phyloP scores from a whole-genome alignment of 2,888 invertebrate genomes.

The Sarcophaga subvicina region DNA sequence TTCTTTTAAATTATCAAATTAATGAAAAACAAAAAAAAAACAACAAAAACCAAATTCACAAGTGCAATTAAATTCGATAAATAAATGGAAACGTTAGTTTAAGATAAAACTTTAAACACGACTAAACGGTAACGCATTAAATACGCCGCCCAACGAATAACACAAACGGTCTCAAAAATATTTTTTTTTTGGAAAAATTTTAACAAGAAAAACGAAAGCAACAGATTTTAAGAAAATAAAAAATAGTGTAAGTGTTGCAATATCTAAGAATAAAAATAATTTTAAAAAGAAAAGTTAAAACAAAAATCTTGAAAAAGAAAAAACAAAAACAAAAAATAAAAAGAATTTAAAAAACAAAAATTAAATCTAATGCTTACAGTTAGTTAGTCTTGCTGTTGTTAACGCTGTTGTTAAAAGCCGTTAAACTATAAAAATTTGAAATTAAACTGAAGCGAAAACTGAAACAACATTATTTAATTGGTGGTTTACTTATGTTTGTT shows the following conservation, averaged over 20 bases:
- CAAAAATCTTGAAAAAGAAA: neutral
- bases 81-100: constrained; percentile 45
- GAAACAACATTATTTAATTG: constrained; percentile 56
- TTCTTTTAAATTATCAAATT: constrained; percentile 16
- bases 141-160: neutral
- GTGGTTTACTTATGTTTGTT: constrained; percentile 33
- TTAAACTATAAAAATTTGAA: constrained; percentile 67
- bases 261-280: constrained; percentile 12
- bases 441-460: neutral
- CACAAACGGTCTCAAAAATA: neutral
- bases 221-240: neutral
- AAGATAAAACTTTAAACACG: constrained; percentile 41
- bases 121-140: constrained; percentile 35
- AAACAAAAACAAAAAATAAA: constrained; percentile 11
- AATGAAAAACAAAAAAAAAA: constrained; percentile 28
- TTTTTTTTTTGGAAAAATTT: neutral
- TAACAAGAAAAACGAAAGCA: neutral
- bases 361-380: neutral
- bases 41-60: neutral
- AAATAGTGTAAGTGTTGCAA: constrained; percentile 55
- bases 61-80: constrained; percentile 25
- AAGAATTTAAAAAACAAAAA: constrained; percentile 21
- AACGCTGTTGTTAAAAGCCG: constrained; percentile 41
- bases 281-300: constrained; percentile 30
- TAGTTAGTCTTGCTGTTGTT: neutral